Evolutionary conservation across 2,113 vertebrate genomes (phyloP).

Genomic region (Rhynchomys soricoides): DNA sequence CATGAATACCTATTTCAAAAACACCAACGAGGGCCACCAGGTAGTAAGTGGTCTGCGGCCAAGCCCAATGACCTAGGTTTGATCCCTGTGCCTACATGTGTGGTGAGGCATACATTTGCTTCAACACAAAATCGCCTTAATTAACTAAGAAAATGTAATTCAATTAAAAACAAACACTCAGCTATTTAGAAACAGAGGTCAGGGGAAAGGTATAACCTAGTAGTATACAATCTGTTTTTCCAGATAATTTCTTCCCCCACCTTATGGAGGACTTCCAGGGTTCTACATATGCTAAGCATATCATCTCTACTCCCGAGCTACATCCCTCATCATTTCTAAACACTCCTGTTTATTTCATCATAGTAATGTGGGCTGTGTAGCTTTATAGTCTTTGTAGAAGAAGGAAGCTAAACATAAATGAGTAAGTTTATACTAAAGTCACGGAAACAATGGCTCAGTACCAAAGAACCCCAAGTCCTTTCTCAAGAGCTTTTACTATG

Average conservation of each 20-base stretch:
- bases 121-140: background rate
- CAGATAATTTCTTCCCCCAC: too few relatives aligned
- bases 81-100: background rate
- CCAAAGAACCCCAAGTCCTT: background rate
- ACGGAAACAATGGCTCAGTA: background rate
- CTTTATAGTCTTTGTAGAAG: background rate
- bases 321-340: background rate
- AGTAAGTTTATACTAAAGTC: background rate
- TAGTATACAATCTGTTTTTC: background rate
- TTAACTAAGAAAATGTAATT: background rate
- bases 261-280: background rate
- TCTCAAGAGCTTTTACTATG: background rate
- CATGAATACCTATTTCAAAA: background rate
- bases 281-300: background rate
- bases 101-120: background rate
- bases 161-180: background rate
- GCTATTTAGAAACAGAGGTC: background rate
- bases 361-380: background rate
- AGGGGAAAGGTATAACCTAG: background rate
- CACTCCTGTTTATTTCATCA: background rate
- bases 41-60: background rate
- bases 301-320: background rate
- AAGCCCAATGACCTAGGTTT: background rate
- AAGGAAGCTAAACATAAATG: background rate
- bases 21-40: background rate